These are phyloP conservation scores for Bubo bubo DNA, from an alignment of 2,113 vertebrate species.

Conservation along the genomic window DNA sequence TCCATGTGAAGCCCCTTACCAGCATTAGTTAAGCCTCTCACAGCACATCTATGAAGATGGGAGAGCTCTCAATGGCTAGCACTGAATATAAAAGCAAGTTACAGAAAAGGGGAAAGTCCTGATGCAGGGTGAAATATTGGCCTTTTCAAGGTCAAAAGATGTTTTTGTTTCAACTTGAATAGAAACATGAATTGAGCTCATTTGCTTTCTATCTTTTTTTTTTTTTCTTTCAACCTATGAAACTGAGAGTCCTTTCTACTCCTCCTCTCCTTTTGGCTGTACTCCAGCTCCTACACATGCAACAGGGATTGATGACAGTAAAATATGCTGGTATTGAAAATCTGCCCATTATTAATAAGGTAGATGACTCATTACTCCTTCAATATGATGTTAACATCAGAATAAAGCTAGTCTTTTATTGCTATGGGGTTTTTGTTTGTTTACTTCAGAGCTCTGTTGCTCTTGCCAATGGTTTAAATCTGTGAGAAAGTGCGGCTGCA, in stretches of 20 bases:
- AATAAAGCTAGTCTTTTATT: constrained; percentile 23
- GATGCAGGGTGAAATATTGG: neutral
- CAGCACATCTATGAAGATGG: neutral
- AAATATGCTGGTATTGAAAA: constrained; percentile 43
- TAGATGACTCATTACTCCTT: constrained; percentile 37
- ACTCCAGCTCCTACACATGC: constrained; percentile 19
- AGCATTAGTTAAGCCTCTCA: neutral
- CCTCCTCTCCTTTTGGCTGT: neutral
- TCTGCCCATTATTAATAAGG: constrained; percentile 37
- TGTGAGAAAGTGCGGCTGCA: neutral
- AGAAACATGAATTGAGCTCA: neutral
- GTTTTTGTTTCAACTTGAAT: neutral
- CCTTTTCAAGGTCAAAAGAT: neutral
- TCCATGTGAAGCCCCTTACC: neutral
- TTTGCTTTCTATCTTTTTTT: neutral
- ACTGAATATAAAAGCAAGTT: neutral
- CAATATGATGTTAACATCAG: neutral
- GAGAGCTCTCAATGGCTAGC: neutral
- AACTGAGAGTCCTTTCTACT: neutral
- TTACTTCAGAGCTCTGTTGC: constrained; percentile 18
- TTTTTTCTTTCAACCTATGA: neutral
- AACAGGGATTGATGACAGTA: constrained; percentile 14
- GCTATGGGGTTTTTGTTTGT: constrained; percentile 19
- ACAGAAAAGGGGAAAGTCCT: neutral
- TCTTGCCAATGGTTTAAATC: constrained; percentile 10